Evolutionary conservation across 1,140 invertebrate genomes (phyloP), one percentile per base, ranked within the genome.

Genomic region (Drosophila ironensis): DNA sequence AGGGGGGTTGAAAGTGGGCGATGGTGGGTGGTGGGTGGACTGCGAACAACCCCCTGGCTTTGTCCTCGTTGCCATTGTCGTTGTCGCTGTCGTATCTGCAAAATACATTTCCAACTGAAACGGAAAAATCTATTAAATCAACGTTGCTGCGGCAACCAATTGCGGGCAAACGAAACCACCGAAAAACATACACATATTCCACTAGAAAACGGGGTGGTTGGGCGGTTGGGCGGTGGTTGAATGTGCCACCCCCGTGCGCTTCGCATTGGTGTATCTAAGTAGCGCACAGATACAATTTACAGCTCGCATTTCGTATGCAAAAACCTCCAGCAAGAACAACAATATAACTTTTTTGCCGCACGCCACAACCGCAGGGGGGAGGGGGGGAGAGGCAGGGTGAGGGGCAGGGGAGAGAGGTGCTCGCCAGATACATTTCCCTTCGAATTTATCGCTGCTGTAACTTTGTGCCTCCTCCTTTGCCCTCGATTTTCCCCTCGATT

Each of bases 91-190:
- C 54, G 70, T 84, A 84, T 84, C 80, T 84, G 80, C 80, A 74
- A 84, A 84, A 84, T 56, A 78, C 74, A 60, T 82, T 82, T 68
- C 61, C 53, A 76, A 57, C 77, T 73, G 48, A 74, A 87, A 82
- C 78, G 84, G 84, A 88, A 88, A 88, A 88, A 88, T 88, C 84
- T 88, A 88, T 88, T 88, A 88, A 88, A 88, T 88, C 84, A 88
- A 88, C 84, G 84, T 88, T 88, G 84, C 84, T 88, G 68, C 68
- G 84, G 84, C 78, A 88, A 88, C 84, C 84, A 84, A 88, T 88
- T 84, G 84, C 75, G 84, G 84, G 72, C 78, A 88, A 88, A 88
- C 84, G 72, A 88, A 88, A 84, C 77, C 74, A 82, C 82, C 82
- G 54, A 87, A 87, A 87, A 74, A 68, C 11, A 48, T 46, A 53